Conservation (phyloP, 2,113 vertebrate species). For the Raja brachyura region DNA sequence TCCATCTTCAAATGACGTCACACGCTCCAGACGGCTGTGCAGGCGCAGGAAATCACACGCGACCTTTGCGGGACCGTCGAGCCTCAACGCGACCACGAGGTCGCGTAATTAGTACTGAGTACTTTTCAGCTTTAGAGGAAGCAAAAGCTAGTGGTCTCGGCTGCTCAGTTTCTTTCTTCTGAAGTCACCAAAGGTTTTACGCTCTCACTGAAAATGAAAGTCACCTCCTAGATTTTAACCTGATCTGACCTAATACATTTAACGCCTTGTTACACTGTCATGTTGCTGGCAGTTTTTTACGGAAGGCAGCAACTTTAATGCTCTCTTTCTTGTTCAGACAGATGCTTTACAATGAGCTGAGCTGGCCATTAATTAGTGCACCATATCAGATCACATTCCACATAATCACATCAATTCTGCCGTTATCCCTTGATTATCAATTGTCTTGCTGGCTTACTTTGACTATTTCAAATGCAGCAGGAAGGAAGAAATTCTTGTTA, state of each 20-base stretch:
- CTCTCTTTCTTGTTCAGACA: not conserved
- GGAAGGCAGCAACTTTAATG: not conserved
- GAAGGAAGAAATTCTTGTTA: not conserved
- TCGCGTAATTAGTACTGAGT: no score
- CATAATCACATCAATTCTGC: not conserved
- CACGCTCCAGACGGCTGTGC: no score
- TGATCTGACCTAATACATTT: not conserved
- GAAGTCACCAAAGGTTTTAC: not conserved
- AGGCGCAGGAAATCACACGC: no score
- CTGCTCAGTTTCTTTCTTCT: not conserved
- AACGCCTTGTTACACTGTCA: not conserved
- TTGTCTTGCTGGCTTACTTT: not conserved
- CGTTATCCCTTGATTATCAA: not conserved
- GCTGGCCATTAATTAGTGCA: constrained; percentile 2
- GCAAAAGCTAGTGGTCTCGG: not conserved
- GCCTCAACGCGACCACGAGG: no score
- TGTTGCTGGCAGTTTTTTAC: not conserved
- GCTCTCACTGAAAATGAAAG: not conserved
- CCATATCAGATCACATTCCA: not conserved
- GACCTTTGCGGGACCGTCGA: no score
- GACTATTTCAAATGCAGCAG: not conserved
- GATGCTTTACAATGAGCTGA: not conserved
- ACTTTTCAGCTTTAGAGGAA: not conserved
- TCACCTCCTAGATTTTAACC: not conserved
- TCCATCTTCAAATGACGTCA: no score